Evolutionary conservation across 1,140 invertebrate genomes (phyloP), one percentile per base, ranked within the genome.

Genomic region (Rhyacophila brunnea): DNA sequence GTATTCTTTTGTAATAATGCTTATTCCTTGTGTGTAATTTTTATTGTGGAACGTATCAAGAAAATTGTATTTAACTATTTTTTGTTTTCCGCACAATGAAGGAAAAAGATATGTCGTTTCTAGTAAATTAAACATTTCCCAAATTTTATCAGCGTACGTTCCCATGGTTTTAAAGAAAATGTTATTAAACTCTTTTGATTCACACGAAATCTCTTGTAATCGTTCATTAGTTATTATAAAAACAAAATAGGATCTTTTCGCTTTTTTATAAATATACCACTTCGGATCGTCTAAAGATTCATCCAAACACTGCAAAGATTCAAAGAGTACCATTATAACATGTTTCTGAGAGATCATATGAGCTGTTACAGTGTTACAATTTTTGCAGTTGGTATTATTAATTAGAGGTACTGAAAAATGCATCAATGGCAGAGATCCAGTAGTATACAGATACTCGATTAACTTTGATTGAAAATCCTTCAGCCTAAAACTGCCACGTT

Each of bases 71-170:
- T 47, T 63, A 13, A 58, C n/a, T 11, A 56, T 20, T 28, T 11
- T 54, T 1, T 10, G 7, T 20, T 19, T n/a, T 1, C 40, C 40
- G 42, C 61, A 63, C 34, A 55, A 50, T 20, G 15, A 11, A 13
- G 61, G 61, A 50, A 63, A 38, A 13, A 45, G 18, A n/a, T 58
- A 45, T 15, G 44, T 62, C 15, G 44, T 60, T 4, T 54, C 17
- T 15, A 45, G 20, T 13, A 46, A 44, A 36, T 55, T 28, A 43
- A 54, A 66, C 28, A 11, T 44, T 2, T 23, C 44, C 61, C 61
- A 63, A 7, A 56, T 14, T 36, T 17, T 36, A n/a, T 43, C 15
- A 9, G 23, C 23, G 23, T 28, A 28, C 9, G 9, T 28, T 28
- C 23, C 23, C 23, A 28, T 28, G 4, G 23, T 28, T 28, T 28